Base-by-base conservation (phyloP, 1,140 invertebrate genomes). In the Trinorchestia longiramus region DNA sequence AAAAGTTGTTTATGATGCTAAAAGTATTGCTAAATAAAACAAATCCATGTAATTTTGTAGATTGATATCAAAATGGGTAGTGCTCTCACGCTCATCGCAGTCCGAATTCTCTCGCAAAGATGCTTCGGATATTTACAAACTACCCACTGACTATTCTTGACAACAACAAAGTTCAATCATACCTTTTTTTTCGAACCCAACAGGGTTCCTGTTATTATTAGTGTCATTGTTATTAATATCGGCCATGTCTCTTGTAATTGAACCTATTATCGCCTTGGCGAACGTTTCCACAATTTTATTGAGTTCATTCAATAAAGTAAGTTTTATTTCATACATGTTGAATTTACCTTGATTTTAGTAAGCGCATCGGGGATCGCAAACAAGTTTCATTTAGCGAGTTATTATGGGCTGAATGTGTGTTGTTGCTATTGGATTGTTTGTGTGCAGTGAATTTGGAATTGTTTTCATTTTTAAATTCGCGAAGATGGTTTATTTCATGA, bases 241-340 rank as follows among this genome's bases (percentile, higher is more conserved):
- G 43, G 36, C 11, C 88, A 90, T 90, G 88, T 90, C 88, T 41
- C 88, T 90, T 42, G 88, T 90, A 17, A 90, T 90, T 43, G 88
- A 90, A 43, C 88, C 88, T 42, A 15, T 90, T 43, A 90, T 90
- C 43, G n/a, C 88, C 28, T 42, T 90, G n/a, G 88, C 88, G 8
- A 90, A 90, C 28, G 36, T 90, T 17, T 90, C 88, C 36, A 90
- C 88, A 90, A 90, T 90, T 90, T 28, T 90, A 15, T 43, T 90
- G 41, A 90, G 88, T 42, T 90, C 88, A 41, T 90, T 90, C 41
- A 90, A 90, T 90, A 90, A 90, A 43, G 88, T 43, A 90, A 90
- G 88, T 90, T 43, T 42, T 19, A 42, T 43, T 42, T 19, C n/a
- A 1, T 15, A 90, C 41, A 42, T 43, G 87, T 43, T 19, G 43